Percentiles rank a stretch among this genome's conserved stretches.
These are phyloP conservation scores for Falco cherrug DNA, from an alignment of 2,797 vertebrate species.

Conservation along the genomic window DNA sequence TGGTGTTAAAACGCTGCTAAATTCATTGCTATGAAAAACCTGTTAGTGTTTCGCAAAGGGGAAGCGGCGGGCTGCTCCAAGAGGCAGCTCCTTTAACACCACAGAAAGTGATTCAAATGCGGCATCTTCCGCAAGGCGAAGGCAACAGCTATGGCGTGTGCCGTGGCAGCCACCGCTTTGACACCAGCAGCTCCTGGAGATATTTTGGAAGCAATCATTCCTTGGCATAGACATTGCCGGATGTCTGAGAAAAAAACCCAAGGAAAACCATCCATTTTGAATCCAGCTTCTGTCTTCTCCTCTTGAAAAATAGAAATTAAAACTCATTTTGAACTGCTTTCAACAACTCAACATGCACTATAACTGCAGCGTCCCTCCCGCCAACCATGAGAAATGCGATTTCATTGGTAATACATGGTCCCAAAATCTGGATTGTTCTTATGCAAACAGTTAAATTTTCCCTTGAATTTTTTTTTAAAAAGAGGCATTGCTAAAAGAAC, in stretches of 20 bases:
- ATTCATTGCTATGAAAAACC: not conserved
- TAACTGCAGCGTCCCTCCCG: slow-evolving; percentile 52
- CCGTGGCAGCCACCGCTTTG: not conserved
- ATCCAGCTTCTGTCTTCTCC: slow-evolving; percentile 60
- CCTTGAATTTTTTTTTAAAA: slow-evolving; percentile 67
- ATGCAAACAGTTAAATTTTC: slow-evolving; percentile 72
- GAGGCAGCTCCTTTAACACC: not conserved
- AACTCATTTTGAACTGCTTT: slow-evolving; percentile 40
- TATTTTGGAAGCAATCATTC: slow-evolving; percentile 33
- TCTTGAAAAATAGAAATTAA: slow-evolving; percentile 51
- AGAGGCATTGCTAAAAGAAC: slow-evolving; percentile 81
- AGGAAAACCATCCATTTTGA: slow-evolving; percentile 40
- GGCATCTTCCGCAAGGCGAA: not conserved
- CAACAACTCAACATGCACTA: slow-evolving; percentile 67
- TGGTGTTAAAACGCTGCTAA: slow-evolving; percentile 38
- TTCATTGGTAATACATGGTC: slow-evolving; percentile 77
- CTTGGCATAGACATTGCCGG: slow-evolving; percentile 30
- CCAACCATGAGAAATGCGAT: slow-evolving; percentile 46
- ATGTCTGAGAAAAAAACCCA: slow-evolving; percentile 11
- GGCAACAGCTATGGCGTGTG: not conserved
- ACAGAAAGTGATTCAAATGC: not conserved
- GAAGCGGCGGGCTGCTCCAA: not conserved
- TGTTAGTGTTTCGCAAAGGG: not conserved
- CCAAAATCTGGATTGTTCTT: slow-evolving; percentile 71
- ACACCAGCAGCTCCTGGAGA: slow-evolving; percentile 31